These are phyloP conservation scores for Xyrichtys novacula DNA, from an alignment of 2,797 vertebrate species.

Conservation along the genomic window DNA sequence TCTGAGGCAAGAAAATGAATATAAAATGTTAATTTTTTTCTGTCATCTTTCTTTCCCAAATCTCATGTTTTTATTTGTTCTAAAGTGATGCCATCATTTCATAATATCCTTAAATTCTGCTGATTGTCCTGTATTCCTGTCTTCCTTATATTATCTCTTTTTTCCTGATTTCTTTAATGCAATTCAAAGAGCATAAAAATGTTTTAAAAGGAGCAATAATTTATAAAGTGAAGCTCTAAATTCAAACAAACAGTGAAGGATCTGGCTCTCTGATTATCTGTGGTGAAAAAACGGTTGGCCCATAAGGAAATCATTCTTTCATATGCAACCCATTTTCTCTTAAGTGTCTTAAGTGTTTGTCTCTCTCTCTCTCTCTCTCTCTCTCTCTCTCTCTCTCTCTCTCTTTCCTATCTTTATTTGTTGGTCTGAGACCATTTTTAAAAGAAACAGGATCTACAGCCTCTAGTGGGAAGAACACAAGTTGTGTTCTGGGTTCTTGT, in stretches of 20 bases:
- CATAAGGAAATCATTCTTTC: neutral
- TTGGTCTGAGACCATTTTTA: neutral
- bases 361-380: neutral
- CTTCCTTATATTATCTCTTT: no score
- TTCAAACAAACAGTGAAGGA: neutral
- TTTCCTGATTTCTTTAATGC: no score
- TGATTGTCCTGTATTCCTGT: no score
- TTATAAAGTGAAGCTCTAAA: neutral
- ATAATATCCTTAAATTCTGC: no score
- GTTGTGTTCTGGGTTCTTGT: constrained; percentile 7
- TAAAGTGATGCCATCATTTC: no score
- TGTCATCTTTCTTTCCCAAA: no score
- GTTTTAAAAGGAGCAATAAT: neutral
- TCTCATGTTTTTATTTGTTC: no score
- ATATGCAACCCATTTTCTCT: neutral
- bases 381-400: neutral
- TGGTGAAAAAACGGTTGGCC: neutral
- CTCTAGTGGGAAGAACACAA: constrained; percentile 1
- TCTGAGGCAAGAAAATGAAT: no score
- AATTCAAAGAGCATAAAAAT: no score
- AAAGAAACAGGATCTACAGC: neutral
- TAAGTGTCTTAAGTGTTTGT: neutral
- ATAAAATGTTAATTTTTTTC: no score
- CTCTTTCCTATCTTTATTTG: neutral
- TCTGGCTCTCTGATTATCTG: neutral